Percentiles rank a stretch among this genome's conserved stretches.
These are phyloP conservation scores for Petrocephalus microphthalmus DNA, from an alignment of 2,113 vertebrate species.

Conservation along the genomic window DNA sequence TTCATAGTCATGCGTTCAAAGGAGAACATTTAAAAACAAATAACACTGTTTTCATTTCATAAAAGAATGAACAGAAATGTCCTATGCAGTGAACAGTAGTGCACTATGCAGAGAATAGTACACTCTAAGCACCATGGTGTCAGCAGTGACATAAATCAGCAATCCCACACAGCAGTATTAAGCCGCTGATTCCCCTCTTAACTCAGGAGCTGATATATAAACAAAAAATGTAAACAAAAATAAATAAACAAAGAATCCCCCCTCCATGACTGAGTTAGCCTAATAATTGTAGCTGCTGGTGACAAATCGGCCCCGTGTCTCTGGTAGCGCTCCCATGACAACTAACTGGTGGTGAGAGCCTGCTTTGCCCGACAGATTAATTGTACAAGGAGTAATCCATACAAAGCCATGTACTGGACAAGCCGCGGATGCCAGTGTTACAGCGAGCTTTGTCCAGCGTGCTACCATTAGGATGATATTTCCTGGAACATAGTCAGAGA, in stretches of 20 bases:
- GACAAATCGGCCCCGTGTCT: not conserved
- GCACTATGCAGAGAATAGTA: too few species aligned
- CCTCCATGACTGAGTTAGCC: not conserved
- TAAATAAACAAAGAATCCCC: not conserved
- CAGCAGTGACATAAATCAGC: not conserved
- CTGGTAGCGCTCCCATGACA: not conserved
- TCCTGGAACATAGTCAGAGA: conserved; percentile 6
- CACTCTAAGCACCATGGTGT: not conserved
- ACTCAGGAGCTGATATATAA: not conserved
- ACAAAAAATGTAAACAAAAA: not conserved
- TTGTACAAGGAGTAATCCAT: conserved; percentile 15
- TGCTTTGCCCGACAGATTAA: conserved; percentile 22
- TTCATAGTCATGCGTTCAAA: not conserved
- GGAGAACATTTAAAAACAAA: not conserved
- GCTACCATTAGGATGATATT: conserved; percentile 24
- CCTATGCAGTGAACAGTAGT: not conserved
- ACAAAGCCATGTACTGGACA: conserved; percentile 25
- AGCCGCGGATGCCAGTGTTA: conserved; percentile 9
- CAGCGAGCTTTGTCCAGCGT: not conserved
- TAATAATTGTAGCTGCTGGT: not conserved
- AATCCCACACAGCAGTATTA: not conserved
- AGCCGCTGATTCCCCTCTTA: too few species aligned
- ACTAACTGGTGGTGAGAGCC: conserved; percentile 3
- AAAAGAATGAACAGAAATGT: not conserved
- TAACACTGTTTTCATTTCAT: not conserved